Conservation (phyloP, 2,888 invertebrate genomes). For the Unio pictorum region DNA sequence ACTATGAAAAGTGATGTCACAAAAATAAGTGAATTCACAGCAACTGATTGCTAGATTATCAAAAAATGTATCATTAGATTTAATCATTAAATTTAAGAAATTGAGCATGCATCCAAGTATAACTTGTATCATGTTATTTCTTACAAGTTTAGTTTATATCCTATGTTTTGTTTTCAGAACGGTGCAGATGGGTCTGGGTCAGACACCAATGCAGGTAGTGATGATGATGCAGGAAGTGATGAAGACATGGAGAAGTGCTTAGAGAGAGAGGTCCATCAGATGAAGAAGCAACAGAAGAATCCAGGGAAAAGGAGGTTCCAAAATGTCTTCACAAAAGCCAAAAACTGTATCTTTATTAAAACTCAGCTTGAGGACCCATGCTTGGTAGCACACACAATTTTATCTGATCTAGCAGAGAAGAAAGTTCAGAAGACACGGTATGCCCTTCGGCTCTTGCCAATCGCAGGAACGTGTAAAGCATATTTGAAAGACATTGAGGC, state of each 20-base stretch:
- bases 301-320: conserved; percentile 64
- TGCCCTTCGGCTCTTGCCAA: conserved; percentile 85
- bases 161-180: not conserved
- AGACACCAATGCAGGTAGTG: conserved; percentile 65
- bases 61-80: too few species aligned
- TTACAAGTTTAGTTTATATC: not conserved
- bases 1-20: too few species aligned
- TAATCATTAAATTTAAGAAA: too few species aligned
- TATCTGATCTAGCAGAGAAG: conserved; percentile 81
- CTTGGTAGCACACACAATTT: conserved; percentile 80
- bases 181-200: not conserved
- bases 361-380: conserved; percentile 83
- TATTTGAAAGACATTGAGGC: conserved; percentile 83
- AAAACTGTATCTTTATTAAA: conserved; percentile 89
- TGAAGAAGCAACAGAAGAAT: conserved; percentile 38
- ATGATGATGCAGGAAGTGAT: conserved; percentile 75
- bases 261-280: conserved; percentile 59
- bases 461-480: conserved; percentile 84
- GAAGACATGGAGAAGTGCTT: conserved; percentile 72
- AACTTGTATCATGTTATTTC: too few species aligned
- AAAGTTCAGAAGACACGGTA: conserved; percentile 83
- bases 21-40: too few species aligned
- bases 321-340: conserved; percentile 85
- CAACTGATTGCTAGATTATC: too few species aligned
- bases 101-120: too few species aligned